Conservation (phyloP, 2,797 vertebrate species). For the Lepilemur septentrionalis region DNA sequence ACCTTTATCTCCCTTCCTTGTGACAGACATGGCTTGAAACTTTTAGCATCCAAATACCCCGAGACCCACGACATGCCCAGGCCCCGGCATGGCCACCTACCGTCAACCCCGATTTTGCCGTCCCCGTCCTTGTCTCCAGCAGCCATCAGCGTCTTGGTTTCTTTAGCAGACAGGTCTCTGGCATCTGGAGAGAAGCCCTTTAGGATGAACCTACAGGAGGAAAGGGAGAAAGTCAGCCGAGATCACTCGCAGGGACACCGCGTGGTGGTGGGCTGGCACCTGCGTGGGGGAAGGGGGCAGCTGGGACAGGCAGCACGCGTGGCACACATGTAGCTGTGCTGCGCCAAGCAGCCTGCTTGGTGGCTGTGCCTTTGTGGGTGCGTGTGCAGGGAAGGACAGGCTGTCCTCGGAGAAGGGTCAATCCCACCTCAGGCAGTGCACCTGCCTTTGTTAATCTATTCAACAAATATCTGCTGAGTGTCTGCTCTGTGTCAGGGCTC, state of each 20-base stretch:
- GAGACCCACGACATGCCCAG: accelerated
- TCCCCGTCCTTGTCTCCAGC: slow-evolving; percentile 97
- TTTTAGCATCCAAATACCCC: neutral
- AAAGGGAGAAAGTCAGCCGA: neutral
- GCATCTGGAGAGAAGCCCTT: slow-evolving; percentile 92
- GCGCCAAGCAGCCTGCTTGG: neutral
- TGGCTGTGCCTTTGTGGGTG: accelerated
- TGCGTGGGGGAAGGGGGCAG: accelerated
- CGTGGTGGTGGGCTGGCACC: neutral
- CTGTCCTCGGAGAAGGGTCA: neutral
- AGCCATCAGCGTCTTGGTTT: slow-evolving; percentile 92
- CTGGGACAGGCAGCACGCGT: neutral
- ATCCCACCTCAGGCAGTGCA: neutral
- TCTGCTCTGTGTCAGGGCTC: neutral
- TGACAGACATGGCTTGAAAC: neutral
- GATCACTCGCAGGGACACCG: neutral
- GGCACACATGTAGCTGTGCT: accelerated
- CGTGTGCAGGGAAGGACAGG: neutral
- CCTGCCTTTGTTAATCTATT: neutral
- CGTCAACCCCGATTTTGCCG: slow-evolving; percentile 95
- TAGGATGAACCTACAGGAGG: slow-evolving; percentile 88
- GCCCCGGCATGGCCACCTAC: slow-evolving; percentile 81
- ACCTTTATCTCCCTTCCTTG: neutral
- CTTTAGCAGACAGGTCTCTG: slow-evolving; percentile 92
- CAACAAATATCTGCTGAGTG: neutral